phyloP scores from a whole-genome alignment of 1,140 invertebrate genomes.

The Pararge aegeria region DNA sequence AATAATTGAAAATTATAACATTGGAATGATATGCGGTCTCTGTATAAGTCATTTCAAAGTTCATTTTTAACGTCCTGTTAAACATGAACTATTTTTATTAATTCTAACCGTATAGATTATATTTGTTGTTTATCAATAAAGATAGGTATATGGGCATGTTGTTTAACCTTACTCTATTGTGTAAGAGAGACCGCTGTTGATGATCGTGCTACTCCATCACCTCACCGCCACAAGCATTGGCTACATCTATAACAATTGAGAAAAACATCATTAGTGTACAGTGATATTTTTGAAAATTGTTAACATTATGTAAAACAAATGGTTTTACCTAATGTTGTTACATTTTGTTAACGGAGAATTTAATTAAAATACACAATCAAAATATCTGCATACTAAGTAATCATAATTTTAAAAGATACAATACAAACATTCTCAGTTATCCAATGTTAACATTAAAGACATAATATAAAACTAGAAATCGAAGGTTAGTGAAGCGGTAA shows the following conservation, averaged over 20 bases:
- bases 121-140: constrained; percentile 3
- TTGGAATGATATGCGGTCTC: not conserved
- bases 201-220: constrained; percentile 78
- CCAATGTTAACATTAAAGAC: too few relatives aligned
- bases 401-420: too few relatives aligned
- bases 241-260: constrained; percentile 87
- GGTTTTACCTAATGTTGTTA: not conserved
- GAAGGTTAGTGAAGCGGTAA: too few relatives aligned
- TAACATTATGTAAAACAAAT: not conserved
- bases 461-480: too few relatives aligned
- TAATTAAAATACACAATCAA: not conserved
- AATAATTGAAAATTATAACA: not conserved
- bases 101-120: not conserved
- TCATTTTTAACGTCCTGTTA: not conserved
- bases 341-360: not conserved
- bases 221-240: constrained; percentile 89
- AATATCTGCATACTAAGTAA: too few relatives aligned
- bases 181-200: constrained; percentile 80
- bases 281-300: constrained; percentile 16
- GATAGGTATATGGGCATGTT: constrained; percentile 18
- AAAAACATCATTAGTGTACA: constrained; percentile 63
- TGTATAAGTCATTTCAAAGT: not conserved
- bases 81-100: constrained; percentile 1
- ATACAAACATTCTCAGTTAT: too few relatives aligned
- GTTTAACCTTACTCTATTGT: constrained; percentile 76